Percentiles rank a stretch among this genome's conserved stretches.
phyloP scores from a whole-genome alignment of 92 coral and sea anemone genomes.

The Phymanthus crucifer region DNA sequence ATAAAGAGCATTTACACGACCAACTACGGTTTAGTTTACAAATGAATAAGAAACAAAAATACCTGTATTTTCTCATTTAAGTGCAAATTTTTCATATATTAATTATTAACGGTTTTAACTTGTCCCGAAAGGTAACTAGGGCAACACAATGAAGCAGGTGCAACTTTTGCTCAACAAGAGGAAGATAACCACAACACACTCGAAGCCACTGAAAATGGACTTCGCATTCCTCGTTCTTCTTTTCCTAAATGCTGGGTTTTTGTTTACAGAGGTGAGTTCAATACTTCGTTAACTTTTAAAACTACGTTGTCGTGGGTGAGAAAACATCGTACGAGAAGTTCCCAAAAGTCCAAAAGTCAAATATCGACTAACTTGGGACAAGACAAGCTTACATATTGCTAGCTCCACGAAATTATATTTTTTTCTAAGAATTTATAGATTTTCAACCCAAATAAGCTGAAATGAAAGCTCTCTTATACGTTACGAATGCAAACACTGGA shows the following conservation, averaged over 20 bases:
- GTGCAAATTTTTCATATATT: background rate
- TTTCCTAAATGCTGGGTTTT: background rate
- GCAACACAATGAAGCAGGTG: background rate
- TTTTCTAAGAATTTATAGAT: no score
- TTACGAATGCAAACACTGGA: no score
- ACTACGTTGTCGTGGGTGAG: background rate
- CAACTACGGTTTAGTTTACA: background rate
- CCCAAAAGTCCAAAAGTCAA: no score
- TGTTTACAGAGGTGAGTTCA: background rate
- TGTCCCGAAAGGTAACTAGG: background rate
- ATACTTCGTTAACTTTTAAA: background rate
- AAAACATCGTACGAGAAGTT: no score
- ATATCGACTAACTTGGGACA: no score
- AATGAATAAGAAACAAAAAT: background rate
- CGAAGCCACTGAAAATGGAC: background rate
- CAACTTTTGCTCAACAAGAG: background rate
- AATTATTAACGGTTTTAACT: background rate
- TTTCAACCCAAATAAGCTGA: no score
- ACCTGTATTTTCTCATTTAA: background rate
- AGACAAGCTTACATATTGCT: no score
- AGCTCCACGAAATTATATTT: no score
- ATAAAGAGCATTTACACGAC: no score
- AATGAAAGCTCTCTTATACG: no score
- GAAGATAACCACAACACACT: background rate
- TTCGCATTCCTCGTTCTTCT: background rate